These are phyloP conservation scores for Bilobella aurantiaca DNA, from an alignment of 1,140 invertebrate species.

Conservation along the genomic window DNA sequence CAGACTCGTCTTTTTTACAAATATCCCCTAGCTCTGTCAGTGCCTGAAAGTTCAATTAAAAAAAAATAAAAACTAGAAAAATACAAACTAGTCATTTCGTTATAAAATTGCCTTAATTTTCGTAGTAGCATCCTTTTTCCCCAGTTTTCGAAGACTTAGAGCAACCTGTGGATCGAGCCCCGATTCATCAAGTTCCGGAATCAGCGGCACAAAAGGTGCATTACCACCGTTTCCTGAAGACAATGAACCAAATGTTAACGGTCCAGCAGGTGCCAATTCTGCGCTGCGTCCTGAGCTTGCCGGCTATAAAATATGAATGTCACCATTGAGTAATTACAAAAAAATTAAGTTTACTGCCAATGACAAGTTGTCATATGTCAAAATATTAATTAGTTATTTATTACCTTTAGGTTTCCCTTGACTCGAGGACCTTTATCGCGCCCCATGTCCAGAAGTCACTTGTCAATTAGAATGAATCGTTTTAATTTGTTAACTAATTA, in stretches of 20 bases:
- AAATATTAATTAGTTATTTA: neutral
- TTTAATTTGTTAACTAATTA: no score
- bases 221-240: neutral
- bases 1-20: neutral
- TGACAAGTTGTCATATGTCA: neutral
- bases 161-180: neutral
- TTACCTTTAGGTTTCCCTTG: slow-evolving; percentile 7
- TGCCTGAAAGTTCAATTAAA: no score
- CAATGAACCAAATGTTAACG: neutral
- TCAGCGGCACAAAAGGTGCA: neutral
- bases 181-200: neutral
- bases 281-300: slow-evolving; percentile 7
- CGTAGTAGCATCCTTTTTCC: slow-evolving; percentile 74
- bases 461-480: no score
- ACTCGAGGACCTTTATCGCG: neutral
- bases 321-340: slow-evolving; percentile 5
- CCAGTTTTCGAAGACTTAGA: slow-evolving; percentile 55
- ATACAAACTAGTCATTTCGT: neutral
- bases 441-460: neutral
- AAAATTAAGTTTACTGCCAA: neutral
- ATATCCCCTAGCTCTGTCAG: no score
- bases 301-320: slow-evolving; percentile 6
- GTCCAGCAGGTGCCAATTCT: neutral
- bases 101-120: slow-evolving; percentile 58
- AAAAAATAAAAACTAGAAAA: no score